phyloP scores from a whole-genome alignment of 2,888 invertebrate species.

The Brachyptera risi region DNA sequence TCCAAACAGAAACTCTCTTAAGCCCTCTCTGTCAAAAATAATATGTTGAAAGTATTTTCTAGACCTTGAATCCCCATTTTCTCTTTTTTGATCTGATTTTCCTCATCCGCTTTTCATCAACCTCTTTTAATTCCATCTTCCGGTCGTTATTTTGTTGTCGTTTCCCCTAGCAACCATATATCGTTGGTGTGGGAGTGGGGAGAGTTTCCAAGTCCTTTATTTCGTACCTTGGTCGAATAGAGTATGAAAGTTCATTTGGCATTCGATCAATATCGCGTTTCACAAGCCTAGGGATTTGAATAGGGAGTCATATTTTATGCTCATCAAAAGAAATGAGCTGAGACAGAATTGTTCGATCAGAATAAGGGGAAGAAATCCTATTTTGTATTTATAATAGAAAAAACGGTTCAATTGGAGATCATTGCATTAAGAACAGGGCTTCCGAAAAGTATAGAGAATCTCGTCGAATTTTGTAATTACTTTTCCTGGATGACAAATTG shows the following conservation, averaged over 20 bases:
- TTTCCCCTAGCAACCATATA: too few relatives aligned
- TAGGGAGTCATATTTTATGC: constrained; percentile 1
- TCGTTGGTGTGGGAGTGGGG: too few relatives aligned
- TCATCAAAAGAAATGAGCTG: constrained; percentile 10
- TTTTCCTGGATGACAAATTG: too few relatives aligned
- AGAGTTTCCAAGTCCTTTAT: not conserved
- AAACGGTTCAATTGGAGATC: too few relatives aligned
- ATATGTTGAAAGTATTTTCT: not conserved
- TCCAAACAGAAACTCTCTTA: too few relatives aligned
- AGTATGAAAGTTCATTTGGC: constrained; percentile 3
- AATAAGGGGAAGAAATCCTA: too few relatives aligned
- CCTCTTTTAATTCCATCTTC: not conserved
- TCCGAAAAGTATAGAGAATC: too few relatives aligned
- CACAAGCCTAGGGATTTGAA: not conserved
- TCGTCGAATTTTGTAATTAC: too few relatives aligned
- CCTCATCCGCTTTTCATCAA: not conserved
- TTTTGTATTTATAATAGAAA: too few relatives aligned
- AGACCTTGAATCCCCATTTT: not conserved
- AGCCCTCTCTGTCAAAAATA: not conserved
- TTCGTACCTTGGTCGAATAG: constrained; percentile 8
- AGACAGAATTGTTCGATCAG: too few relatives aligned
- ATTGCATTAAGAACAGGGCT: too few relatives aligned
- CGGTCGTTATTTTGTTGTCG: too few relatives aligned
- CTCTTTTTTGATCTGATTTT: not conserved
- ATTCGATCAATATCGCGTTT: constrained; percentile 3